Base-by-base conservation (phyloP, 2,113 vertebrate genomes). In the Lepisosteus oculatus region DNA sequence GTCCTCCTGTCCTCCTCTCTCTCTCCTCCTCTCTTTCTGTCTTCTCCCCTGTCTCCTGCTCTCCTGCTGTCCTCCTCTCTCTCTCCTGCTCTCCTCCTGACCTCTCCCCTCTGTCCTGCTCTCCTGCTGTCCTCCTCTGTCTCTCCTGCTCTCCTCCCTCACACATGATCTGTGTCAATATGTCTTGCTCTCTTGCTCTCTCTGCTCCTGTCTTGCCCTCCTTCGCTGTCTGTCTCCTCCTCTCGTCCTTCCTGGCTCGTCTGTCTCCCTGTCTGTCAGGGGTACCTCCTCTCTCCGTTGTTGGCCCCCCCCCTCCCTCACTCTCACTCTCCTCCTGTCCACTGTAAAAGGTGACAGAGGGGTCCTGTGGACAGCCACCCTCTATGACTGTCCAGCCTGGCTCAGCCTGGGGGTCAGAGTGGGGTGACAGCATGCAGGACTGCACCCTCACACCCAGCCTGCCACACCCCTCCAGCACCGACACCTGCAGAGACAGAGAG, bases 341-440 rank as follows among this genome's bases (percentile, higher is more conserved):
- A 1, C 12, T 51, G 42, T 64, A 64, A 41, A 87, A 72, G n/a
- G 17, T 74, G 56, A 93, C 69, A 0, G 90, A 86, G 2, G 80
- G 44, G 55, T 93, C 88, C 0, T 76, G 69, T 14, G 87, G 80
- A 45, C 91, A 93, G 72, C 84, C 76, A 0, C 84, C 66, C 0
- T 29, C 72, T 5, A 93, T 83, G 71, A 91, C 61, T 0, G 73
- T 62, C 91, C 91, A 93, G 70, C 81, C 82, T 17, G 69, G 74
- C 11, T 66, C 74, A 47, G 71, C 81, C 8, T 73, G 83, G 0
- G 87, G 87, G 85, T 91, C 86, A 0, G 91, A 92, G n/a, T 81
- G 74, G 15, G 91, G 84, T 45, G 90, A 92, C 6, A 93, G 76
- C 17, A 84, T 42, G 9, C 91, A 93, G 0, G 87, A 88, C 68